Conservation (phyloP, 2,113 vertebrate genomes). For the Stictonetta naevosa region DNA sequence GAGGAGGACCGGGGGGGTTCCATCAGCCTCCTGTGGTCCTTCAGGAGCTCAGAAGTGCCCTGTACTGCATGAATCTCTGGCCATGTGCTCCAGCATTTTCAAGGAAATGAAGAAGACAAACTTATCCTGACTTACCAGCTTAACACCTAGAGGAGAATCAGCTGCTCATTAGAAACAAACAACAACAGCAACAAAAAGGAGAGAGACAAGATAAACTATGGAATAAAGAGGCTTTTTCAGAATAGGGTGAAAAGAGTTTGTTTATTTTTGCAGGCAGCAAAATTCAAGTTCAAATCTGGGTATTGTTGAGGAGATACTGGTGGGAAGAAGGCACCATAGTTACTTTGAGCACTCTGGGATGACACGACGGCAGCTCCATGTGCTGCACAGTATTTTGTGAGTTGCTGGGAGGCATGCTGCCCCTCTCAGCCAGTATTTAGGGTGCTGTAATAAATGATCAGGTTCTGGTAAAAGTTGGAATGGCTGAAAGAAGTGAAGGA, state of each 20-base stretch:
- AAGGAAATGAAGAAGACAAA: neutral
- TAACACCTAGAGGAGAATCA: neutral
- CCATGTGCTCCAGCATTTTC: neutral
- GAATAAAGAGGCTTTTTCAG: neutral
- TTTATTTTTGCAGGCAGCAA: slow-evolving; percentile 45
- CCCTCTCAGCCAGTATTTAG: neutral
- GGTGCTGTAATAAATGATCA: neutral
- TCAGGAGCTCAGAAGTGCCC: neutral
- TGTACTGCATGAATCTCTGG: neutral
- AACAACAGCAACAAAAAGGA: neutral
- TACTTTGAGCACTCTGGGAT: neutral
- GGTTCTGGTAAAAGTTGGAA: neutral
- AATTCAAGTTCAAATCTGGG: slow-evolving; percentile 39
- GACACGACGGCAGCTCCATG: neutral
- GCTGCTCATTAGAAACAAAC: neutral
- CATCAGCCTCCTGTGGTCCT: neutral
- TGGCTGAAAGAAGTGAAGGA: neutral
- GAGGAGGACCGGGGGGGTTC: neutral
- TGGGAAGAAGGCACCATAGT: neutral
- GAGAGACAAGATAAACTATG: neutral
- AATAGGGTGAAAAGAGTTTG: slow-evolving; percentile 3
- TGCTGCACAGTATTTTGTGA: neutral
- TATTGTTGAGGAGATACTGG: neutral
- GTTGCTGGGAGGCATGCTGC: neutral
- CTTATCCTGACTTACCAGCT: neutral